These are phyloP conservation scores for Karalla daura DNA, from an alignment of 2,797 vertebrate species.

Conservation along the genomic window DNA sequence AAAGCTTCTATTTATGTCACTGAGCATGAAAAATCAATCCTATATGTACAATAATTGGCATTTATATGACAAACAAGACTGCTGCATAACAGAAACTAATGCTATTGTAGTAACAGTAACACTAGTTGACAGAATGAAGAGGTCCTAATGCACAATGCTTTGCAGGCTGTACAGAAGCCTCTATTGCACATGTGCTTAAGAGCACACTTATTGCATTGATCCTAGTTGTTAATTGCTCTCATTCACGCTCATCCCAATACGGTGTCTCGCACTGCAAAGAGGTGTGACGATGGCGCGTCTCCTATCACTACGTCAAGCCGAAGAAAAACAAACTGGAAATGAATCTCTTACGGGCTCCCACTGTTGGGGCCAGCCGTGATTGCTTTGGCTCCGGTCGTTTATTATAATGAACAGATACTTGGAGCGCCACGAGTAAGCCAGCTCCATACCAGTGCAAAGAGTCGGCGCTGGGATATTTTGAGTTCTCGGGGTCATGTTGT, in stretches of 20 bases:
- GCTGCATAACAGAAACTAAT: no score
- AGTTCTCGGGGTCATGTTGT: neutral
- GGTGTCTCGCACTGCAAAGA: neutral
- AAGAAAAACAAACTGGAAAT: neutral
- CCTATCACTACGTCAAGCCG: neutral
- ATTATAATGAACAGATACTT: slow-evolving; percentile 8
- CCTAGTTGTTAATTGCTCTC: neutral
- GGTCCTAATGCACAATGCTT: no score
- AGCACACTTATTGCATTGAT: neutral
- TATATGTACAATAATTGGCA: no score
- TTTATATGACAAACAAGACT: no score
- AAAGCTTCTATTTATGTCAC: no score
- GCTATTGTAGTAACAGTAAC: no score
- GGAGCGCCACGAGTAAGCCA: neutral
- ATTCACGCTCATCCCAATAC: neutral
- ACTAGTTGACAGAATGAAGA: no score
- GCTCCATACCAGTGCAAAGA: neutral
- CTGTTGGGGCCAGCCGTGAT: neutral
- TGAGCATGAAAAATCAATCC: no score
- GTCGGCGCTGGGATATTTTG: neutral
- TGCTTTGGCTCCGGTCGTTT: neutral
- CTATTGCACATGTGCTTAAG: no score
- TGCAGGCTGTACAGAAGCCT: no score
- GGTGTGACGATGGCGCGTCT: neutral
- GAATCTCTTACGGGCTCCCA: neutral